Evolutionary conservation across 2,888 invertebrate species (phyloP), one percentile per base, ranked within the genome.

Genomic region (Ophion slaviceki): DNA sequence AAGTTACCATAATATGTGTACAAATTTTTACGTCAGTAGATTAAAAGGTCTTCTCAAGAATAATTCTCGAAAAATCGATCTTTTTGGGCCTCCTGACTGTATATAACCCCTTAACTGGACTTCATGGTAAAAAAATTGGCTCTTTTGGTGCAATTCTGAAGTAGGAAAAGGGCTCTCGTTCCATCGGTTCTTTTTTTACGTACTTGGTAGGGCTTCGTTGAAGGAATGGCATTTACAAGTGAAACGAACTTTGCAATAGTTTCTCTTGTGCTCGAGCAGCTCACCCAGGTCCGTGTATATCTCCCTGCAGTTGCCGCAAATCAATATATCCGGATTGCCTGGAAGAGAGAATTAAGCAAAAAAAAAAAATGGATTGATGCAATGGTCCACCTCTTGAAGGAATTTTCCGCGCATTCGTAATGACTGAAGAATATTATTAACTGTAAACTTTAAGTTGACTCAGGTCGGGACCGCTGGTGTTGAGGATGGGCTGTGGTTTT

Each of bases 241-340:
- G 94, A 96, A 96, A 90, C 96, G 95, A 89, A 96, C 95, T 93
- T 96, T 96, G 94, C 96, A 97, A 93, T 96, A 96, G 83, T 95
- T 95, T 91, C 96, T 96, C 94, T 97, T 96, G 94, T 97, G 97
- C 89, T 97, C 96, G 88, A 96, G 95, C 87, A 97, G 94, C 89
- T 96, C 96, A 89, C 96, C 96, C 20, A 97, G 95, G 90, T 96
- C 96, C 80, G 96, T 95, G 93, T 97, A 97, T 94, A 96, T 95
- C 92, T 96, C 96, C 88, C 96, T 95, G 94, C 97, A 97, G 92
- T 96, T 96, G 74, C 97, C 97, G 92, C 97, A 97, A 89, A 97
- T 97, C 89, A 97, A 94, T 87, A 97, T 96, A 93, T 97, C 97
- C 81, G 96, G 96, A 92, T 96, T 96, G 92, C 96, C 96, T 96